Evolutionary conservation across 2,113 vertebrate genomes (phyloP), one percentile per base, ranked within the genome.

Genomic region (Octodon degus): DNA sequence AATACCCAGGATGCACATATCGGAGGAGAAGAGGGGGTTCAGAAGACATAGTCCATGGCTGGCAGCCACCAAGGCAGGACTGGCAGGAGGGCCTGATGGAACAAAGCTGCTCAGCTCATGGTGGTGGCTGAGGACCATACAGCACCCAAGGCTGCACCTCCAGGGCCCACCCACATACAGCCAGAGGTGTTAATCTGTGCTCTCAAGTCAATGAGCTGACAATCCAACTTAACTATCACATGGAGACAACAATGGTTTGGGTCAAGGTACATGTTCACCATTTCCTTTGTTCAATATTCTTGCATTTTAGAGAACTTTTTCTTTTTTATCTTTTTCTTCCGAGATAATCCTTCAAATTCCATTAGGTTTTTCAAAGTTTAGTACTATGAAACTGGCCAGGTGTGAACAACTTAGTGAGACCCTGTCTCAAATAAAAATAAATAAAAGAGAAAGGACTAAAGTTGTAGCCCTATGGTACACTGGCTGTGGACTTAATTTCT

Each of bases 291-390:
- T 93, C 67, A 87, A 43, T 80, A 86, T 34, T 53, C 22, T 55
- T 79, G 55, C 19, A 58, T 77, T 93, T 95, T 25, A 68, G 83
- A 83, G 12, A 43, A 91, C n/a, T 70, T 60, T 87, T 72, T 82
- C 76, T 20, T 70, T 25, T 77, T 22, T 20, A 88, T 72, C 50
- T 68, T 72, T 96, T 87, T 27, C 62, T 58, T 79, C 65, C 53
- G 58, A 10, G 8, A 50, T 76, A 86, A 32, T 90, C 76, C 62
- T 86, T 65, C 84, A 47, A 95, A 91, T 85, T 88, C n/a, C 87
- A 84, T 84, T 63, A 34, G 11, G 53, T 91, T 95, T 93, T 79
- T 93, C 55, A 84, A 95, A 79, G 34, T 79, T 79, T 25, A 34
- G 83, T 50, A 76, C 67, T 30, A 63, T n/a, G 27, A 93, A 90